Percentiles rank a stretch among this genome's conserved stretches.
Conservation (phyloP, 2,797 vertebrate genomes). For the Serranus cabrilla region DNA sequence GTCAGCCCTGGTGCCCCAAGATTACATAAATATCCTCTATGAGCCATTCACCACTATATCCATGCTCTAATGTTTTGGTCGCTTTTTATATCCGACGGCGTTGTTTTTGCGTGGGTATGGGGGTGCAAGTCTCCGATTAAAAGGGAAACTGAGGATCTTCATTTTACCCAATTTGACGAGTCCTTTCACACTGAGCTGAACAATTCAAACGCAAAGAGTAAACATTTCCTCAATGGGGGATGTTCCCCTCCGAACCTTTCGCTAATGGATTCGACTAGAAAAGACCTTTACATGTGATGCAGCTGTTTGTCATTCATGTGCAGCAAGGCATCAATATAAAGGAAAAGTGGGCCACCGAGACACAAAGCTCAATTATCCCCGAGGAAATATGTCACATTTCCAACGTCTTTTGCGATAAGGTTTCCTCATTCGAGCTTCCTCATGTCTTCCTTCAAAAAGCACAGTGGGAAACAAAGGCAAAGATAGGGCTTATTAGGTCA, state of each 20-base stretch:
- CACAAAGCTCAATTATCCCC: constrained; percentile 74
- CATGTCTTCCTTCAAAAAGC: constrained; percentile 65
- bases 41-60: constrained; percentile 70
- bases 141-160: constrained; percentile 66
- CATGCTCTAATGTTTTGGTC: constrained; percentile 64
- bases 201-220: constrained; percentile 65
- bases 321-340: constrained; percentile 68
- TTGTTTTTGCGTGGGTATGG: constrained; percentile 57
- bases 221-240: constrained; percentile 56
- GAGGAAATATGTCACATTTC: constrained; percentile 82
- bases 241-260: constrained; percentile 34
- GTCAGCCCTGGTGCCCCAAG: constrained; percentile 77
- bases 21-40: constrained; percentile 82
- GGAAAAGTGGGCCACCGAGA: constrained; percentile 81
- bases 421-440: constrained; percentile 67
- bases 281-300: constrained; percentile 66
- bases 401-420: constrained; percentile 79
- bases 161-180: constrained; percentile 65
- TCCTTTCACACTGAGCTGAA: constrained; percentile 57
- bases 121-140: constrained; percentile 67
- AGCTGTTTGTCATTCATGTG: constrained; percentile 72
- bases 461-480: constrained; percentile 69
- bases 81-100: constrained; percentile 66
- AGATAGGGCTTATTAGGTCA: constrained; percentile 77
- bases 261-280: constrained; percentile 65